Evolutionary conservation across 2,113 vertebrate genomes (phyloP), one percentile per base, ranked within the genome.

Genomic region (Lampris incognitus): DNA sequence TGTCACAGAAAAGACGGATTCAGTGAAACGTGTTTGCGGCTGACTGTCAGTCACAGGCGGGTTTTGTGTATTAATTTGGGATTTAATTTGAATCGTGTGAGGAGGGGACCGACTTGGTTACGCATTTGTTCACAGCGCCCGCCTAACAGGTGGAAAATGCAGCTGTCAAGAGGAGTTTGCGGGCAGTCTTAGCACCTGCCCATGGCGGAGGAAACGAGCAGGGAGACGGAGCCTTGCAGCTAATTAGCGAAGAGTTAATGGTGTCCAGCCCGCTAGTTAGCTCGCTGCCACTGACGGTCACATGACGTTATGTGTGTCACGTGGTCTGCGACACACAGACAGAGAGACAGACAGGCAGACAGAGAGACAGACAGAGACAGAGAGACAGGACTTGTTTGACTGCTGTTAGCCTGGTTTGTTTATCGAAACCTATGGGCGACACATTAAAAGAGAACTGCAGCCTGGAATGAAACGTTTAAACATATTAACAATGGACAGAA

Each of bases 241-340:
- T 71, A 78, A 24, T 24, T 24, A 24, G 24, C 24, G 24, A 24
- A 24, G 24, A 24, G 24, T 24, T 24, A 24, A 24, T 24, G 24
- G 24, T 24, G 24, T 24, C 24, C 24, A 24, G 44, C 44, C 41
- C 64, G 71, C 75, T 41, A 24, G 66, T 11, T 1, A 51, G 76
- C 55, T 0, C 67, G 81, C 60, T 72, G 63, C 73, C 73, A 49
- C 57, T 8, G 55, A 61, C 72, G 69, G 69, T 76, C 81, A 39
- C 9, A 50, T 50, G 6, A 38, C 56, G 38, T 49, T 66, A 46
- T 68, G 83, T 71, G 39, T 69, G 79, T 90, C 88, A 88, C 72
- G 84, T 63, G 84, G 13, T 72, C 7, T 40, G 55, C 8, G 39
- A 5, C 69, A 38, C 46, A 70, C 64, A 24, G 50, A 5, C 48